Evolutionary conservation across 2,888 invertebrate species (phyloP), one percentile per base, ranked within the genome.

Genomic region (Drosophila limbata): DNA sequence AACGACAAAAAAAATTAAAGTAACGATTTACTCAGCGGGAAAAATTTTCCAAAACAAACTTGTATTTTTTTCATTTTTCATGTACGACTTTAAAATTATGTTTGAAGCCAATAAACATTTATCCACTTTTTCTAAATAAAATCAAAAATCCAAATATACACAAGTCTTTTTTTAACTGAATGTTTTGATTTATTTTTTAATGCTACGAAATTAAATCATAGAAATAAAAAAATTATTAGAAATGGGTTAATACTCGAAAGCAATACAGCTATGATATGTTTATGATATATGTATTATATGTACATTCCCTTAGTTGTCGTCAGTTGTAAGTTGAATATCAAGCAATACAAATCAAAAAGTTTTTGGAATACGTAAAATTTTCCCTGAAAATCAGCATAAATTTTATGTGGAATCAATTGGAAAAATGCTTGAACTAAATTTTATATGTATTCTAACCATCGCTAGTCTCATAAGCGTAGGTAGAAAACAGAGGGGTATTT

Each of bases 401-500:
- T 57, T 57, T 37, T 4, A 25, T 8, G 57, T 57, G 45, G 21
- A 39, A 68, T 40, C n/a, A 25, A 11, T 48, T 48, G 11, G 17
- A 48, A 37, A 56, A 52, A 73, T 73, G 76, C 19, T 55, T 13
- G 21, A 28, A 13, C 11, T 44, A 69, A 60, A 69, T 55, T 55
- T 63, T 6, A 0, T 63, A 25, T 57, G 17, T 40, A 9, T 75
- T 8, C 8, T 64, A 31, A 56, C 15, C 10, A 17, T 68, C 10
- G 37, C 5, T 1, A 42, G 37, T 25, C 33, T 63, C 0, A 31
- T 67, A 15, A 19, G 45, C 33, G 72, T 72, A 67, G 40, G 70
- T 63, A 4, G 4, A 0, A 5, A 21, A 17, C 19, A 28, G 0
- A 0, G 3, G 3, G 2, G 2, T 11, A 19, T 17, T 28, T 19